A percentile compares a stretch with the other conserved stretches of the same genome.
phyloP scores from a whole-genome alignment of 2,888 invertebrate genomes.

The Dendrolimus houi region DNA sequence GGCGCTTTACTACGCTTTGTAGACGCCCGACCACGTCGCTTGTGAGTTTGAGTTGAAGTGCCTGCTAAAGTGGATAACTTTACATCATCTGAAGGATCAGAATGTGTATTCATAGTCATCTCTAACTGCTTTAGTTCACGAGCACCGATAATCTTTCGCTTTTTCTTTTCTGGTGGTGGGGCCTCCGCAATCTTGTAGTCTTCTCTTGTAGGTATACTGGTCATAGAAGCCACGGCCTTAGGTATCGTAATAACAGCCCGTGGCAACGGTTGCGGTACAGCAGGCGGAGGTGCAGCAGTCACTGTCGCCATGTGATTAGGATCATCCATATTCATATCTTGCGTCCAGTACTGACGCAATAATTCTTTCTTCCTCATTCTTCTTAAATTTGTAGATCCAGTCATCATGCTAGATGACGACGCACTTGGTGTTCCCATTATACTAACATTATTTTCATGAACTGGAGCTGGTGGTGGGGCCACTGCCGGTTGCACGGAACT shows the following conservation, averaged over 20 bases:
- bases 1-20: constrained; percentile 36
- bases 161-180: constrained; percentile 80
- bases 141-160: constrained; percentile 73
- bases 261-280: constrained; percentile 76
- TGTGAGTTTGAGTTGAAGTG: constrained; percentile 31
- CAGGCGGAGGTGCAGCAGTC: constrained; percentile 70
- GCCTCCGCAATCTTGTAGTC: constrained; percentile 84
- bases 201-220: constrained; percentile 89
- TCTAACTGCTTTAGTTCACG: constrained; percentile 81
- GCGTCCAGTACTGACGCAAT: constrained; percentile 86
- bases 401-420: constrained; percentile 56
- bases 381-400: constrained; percentile 85
- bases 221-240: constrained; percentile 93
- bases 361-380: constrained; percentile 94
- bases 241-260: constrained; percentile 89
- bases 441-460: constrained; percentile 45
- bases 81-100: constrained; percentile 54
- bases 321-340: constrained; percentile 91
- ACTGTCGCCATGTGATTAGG: constrained; percentile 70
- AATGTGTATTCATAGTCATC: constrained; percentile 73
- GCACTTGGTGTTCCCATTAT: constrained; percentile 53
- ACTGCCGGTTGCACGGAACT: constrained; percentile 77
- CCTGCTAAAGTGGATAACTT: constrained; percentile 39
- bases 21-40: constrained; percentile 45
- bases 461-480: constrained; percentile 58